phyloP scores from a whole-genome alignment of 2,888 invertebrate genomes.

The Conistra vaccinii region DNA sequence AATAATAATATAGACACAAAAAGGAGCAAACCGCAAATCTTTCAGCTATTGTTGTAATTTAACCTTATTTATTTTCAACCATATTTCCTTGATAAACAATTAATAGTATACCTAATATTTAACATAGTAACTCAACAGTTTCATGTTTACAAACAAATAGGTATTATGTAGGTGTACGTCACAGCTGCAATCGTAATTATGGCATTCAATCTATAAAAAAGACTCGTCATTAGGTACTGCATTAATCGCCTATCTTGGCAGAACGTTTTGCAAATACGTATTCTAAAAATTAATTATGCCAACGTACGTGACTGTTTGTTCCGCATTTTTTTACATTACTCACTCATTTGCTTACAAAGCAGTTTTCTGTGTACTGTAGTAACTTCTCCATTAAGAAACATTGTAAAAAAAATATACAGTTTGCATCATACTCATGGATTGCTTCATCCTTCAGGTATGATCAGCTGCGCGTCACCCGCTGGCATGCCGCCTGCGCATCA shows the following conservation, averaged over 20 bases:
- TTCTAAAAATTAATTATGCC: constrained; percentile 46
- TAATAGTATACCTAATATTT: not conserved
- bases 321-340: constrained; percentile 70
- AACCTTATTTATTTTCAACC: too few relatives aligned
- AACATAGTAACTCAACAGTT: constrained; percentile 2
- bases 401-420: constrained; percentile 43
- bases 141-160: constrained; percentile 52
- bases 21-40: not conserved
- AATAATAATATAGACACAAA: constrained; percentile 3
- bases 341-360: constrained; percentile 56
- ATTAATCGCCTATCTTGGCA: constrained; percentile 18
- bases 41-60: not conserved
- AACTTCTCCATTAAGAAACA: constrained; percentile 46
- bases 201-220: constrained; percentile 4
- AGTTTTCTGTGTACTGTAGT: constrained; percentile 61
- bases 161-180: constrained; percentile 23
- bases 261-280: constrained; percentile 47
- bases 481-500: constrained; percentile 86
- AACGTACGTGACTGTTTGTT: constrained; percentile 59
- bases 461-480: constrained; percentile 87
- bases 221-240: constrained; percentile 11
- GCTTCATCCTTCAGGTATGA: constrained; percentile 79
- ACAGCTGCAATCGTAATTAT: not conserved
- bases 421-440: constrained; percentile 24
- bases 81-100: constrained; percentile 17